Conservation (phyloP, 2,113 vertebrate genomes). For the Stegostoma tigrinum region DNA sequence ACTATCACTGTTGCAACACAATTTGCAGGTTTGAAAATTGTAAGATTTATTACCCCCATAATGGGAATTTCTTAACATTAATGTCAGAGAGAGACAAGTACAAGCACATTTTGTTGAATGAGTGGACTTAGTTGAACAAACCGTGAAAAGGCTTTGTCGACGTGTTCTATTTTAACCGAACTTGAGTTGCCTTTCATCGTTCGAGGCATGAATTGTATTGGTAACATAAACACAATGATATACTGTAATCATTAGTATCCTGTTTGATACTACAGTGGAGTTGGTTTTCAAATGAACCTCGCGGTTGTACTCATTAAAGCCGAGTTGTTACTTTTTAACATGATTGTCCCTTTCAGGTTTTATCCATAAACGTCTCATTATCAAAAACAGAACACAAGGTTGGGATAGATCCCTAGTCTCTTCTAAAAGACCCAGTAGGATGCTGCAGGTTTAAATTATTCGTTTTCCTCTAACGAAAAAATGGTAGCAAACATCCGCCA, state of each 20-base stretch:
- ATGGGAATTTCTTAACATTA: constrained; percentile 38
- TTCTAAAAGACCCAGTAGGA: neutral
- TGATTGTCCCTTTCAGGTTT: neutral
- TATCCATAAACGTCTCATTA: constrained; percentile 38
- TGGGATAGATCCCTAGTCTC: neutral
- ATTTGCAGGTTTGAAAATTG: constrained; percentile 35
- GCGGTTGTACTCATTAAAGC: constrained; percentile 8
- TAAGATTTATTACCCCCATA: constrained; percentile 34
- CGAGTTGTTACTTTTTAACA: neutral
- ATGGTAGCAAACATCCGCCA: neutral
- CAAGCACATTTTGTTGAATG: constrained; percentile 21
- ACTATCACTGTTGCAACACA: constrained; percentile 33
- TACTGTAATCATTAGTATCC: neutral
- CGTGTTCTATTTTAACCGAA: neutral
- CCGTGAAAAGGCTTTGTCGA: neutral
- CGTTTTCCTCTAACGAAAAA: constrained; percentile 4
- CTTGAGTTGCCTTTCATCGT: constrained; percentile 17
- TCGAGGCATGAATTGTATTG: constrained; percentile 10
- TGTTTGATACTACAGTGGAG: neutral
- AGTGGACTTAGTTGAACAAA: neutral
- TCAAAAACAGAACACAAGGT: constrained; percentile 21
- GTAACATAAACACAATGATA: constrained; percentile 4
- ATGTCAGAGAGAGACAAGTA: constrained; percentile 35
- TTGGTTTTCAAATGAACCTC: neutral
- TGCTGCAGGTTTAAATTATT: neutral